Evolutionary conservation across 2,888 invertebrate genomes (phyloP).

Genomic region (Chaetogeoica ovagalla): DNA sequence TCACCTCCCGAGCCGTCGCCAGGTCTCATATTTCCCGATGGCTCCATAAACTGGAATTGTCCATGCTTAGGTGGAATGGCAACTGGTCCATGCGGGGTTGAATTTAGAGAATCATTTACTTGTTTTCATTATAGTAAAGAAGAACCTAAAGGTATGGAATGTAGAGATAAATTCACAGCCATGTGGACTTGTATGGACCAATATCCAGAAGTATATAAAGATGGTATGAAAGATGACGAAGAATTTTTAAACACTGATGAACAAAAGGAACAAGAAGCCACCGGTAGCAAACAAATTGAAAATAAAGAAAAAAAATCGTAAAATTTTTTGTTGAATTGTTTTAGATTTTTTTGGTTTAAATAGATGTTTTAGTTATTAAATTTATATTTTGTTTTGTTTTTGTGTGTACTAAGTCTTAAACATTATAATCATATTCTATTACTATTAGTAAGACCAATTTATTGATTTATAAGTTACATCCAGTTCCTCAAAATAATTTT

Average conservation of each 20-base stretch:
- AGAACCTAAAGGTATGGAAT: slow-evolving; percentile 91
- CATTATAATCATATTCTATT: too few relatives aligned
- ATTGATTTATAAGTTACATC: too few relatives aligned
- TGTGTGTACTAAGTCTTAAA: slow-evolving; percentile 14
- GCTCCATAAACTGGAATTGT: slow-evolving; percentile 95
- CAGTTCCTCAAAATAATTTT: too few relatives aligned
- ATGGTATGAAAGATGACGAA: slow-evolving; percentile 61
- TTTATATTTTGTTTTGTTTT: slow-evolving; percentile 43
- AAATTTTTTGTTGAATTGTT: slow-evolving; percentile 34
- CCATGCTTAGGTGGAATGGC: slow-evolving; percentile 98
- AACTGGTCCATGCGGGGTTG: slow-evolving; percentile 90
- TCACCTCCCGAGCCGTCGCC: slow-evolving; percentile 75
- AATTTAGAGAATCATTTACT: slow-evolving; percentile 91
- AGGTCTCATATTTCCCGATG: slow-evolving; percentile 80
- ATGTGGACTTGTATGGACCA: slow-evolving; percentile 90
- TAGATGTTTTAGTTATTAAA: slow-evolving; percentile 49
- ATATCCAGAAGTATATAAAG: slow-evolving; percentile 82
- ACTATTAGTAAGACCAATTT: too few relatives aligned
- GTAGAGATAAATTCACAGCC: slow-evolving; percentile 83
- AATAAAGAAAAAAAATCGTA: slow-evolving; percentile 42
- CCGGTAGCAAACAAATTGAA: slow-evolving; percentile 8
- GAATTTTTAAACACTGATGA: slow-evolving; percentile 56
- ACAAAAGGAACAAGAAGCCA: slow-evolving; percentile 6
- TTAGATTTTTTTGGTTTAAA: slow-evolving; percentile 40
- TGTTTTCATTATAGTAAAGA: slow-evolving; percentile 90